A percentile compares a stretch with the other conserved stretches of the same genome.
Evolutionary conservation across 1,140 invertebrate species (phyloP).

Genomic region (Drosophila lacteicornis): DNA sequence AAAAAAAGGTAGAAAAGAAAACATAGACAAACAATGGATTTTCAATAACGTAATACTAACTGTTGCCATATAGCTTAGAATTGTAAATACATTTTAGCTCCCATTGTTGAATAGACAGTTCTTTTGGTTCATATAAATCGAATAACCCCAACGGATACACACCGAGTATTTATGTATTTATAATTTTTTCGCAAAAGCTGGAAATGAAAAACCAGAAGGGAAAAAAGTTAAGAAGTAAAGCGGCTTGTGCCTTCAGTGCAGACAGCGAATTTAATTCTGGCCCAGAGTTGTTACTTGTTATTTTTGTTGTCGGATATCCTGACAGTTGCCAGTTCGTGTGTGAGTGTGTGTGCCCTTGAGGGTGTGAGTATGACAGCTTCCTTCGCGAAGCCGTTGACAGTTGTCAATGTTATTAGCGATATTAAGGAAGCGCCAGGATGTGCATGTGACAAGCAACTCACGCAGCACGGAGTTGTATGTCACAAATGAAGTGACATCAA

Average conservation of each 20-base stretch:
- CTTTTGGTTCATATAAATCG: not conserved
- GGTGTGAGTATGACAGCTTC: slow-evolving; percentile 55
- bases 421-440: slow-evolving; percentile 20
- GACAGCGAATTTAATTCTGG: slow-evolving; percentile 26
- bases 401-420: slow-evolving; percentile 76
- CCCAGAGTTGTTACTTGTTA: slow-evolving; percentile 15
- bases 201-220: slow-evolving; percentile 49
- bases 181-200: slow-evolving; percentile 45
- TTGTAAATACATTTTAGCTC: not conserved
- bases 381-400: slow-evolving; percentile 66
- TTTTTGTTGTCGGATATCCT: slow-evolving; percentile 31
- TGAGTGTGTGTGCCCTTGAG: slow-evolving; percentile 5
- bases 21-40: too few relatives aligned
- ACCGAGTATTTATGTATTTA: slow-evolving; percentile 8
- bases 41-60: too few relatives aligned
- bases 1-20: too few relatives aligned
- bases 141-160: not conserved
- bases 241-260: slow-evolving; percentile 52
- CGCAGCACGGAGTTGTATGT: slow-evolving; percentile 16
- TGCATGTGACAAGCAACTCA: slow-evolving; percentile 30
- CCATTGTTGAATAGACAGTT: not conserved
- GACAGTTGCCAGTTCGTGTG: slow-evolving; percentile 41
- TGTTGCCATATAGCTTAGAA: not conserved
- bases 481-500: not conserved
- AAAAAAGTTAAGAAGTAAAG: slow-evolving; percentile 76